Evolutionary conservation across 2,797 vertebrate species (phyloP), one percentile per base, ranked within the genome.

Genomic region (Myripristis jacobus): DNA sequence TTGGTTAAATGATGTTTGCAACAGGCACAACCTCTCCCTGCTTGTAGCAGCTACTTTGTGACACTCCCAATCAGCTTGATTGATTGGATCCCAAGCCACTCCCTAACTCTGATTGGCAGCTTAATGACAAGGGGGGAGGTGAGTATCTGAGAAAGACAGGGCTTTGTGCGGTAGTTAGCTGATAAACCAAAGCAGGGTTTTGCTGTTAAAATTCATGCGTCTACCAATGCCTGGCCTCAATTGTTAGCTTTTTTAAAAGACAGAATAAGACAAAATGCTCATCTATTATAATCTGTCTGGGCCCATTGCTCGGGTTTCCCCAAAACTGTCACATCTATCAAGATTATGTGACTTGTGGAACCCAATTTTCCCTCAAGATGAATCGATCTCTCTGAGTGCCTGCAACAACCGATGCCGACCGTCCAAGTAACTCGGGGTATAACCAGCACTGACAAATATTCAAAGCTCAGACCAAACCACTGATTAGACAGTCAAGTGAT

Each of bases 1-100:
- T 91, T 61, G 52, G 86, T 87, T 89, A 91, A 93, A 91, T 80
- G 87, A 53, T 69, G 81, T 84, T 89, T 89, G 87, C 91, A 91
- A 91, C 87, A 87, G 89, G 89, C 83, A 50, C 85, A 90, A 88
- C 87, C 88, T 88, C 67, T 77, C 75, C 84, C 73, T 92, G 93
- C 93, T 93, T 93, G 93, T 87, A 88, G 89, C 87, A 87, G 92
- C 91, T 89, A 82, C 90, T 92, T 92, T 80, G 88, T 93, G 93
- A 94, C 94, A 94, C 90, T 84, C 91, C 89, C 88, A 93, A 94
- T 95, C 93, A 91, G 81, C 72, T 66, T 94, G 94, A 95, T 92
- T 88, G 93, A 95, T 94, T 93, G 87, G 89, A 74, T 90, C 86
- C 83, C 77, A 50, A 74, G 75, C 79, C 80, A 76, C 85, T 91